Evolutionary conservation across 2,888 invertebrate species (phyloP).

Genomic region (Synanthedon andrenaeformis): DNA sequence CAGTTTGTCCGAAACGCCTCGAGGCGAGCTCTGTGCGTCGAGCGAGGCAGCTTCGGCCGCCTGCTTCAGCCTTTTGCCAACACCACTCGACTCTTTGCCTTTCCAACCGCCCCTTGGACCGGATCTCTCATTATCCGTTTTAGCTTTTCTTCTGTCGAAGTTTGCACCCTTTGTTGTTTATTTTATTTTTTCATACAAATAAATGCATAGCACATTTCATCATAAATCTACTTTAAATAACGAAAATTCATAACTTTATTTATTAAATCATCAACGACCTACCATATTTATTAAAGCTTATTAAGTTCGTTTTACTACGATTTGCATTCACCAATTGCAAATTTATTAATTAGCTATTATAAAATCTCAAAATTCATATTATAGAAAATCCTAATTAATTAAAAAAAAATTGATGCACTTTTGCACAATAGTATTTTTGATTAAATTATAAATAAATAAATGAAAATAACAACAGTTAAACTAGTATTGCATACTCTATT

Average conservation of each 20-base stretch:
- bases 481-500: too few relatives aligned
- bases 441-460: too few relatives aligned
- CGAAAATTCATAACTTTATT: background rate
- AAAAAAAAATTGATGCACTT: too few relatives aligned
- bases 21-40: slow-evolving; percentile 17
- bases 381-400: too few relatives aligned
- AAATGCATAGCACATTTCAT: background rate
- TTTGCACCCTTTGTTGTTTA: background rate
- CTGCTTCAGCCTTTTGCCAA: slow-evolving; percentile 43
- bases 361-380: too few relatives aligned
- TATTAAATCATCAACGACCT: too few relatives aligned
- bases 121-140: slow-evolving; percentile 30
- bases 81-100: slow-evolving; percentile 40
- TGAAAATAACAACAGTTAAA: too few relatives aligned
- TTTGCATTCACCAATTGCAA: too few relatives aligned
- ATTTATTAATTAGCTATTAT: too few relatives aligned
- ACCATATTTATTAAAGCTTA: too few relatives aligned
- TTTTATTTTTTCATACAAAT: background rate
- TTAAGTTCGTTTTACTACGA: too few relatives aligned
- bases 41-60: slow-evolving; percentile 46
- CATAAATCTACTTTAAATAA: background rate
- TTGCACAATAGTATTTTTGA: too few relatives aligned
- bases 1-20: slow-evolving; percentile 42
- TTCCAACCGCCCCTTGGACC: slow-evolving; percentile 34
- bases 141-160: slow-evolving; percentile 59